phyloP scores from a whole-genome alignment of 2,113 vertebrate genomes.

The Rhynchomys soricoides region DNA sequence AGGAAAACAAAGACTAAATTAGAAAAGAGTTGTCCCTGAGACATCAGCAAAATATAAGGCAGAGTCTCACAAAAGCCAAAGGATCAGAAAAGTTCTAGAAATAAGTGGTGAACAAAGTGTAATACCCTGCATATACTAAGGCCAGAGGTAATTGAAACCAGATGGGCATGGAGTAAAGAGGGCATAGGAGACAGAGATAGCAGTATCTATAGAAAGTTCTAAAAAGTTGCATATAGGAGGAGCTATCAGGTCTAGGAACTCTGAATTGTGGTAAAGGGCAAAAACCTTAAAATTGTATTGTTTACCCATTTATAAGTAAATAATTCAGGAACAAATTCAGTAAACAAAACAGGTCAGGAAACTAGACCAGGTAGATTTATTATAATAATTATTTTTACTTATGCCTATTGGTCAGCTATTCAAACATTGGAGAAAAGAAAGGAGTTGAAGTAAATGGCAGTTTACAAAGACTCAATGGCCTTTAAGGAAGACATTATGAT shows the following conservation, averaged over 20 bases:
- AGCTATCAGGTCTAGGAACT: not conserved
- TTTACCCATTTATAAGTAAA: not conserved
- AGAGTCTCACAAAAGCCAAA: slow-evolving; percentile 23
- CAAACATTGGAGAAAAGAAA: not conserved
- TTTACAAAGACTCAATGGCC: not conserved
- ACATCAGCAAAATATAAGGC: not conserved
- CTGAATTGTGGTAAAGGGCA: slow-evolving; percentile 14
- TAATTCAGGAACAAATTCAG: no score
- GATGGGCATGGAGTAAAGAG: not conserved
- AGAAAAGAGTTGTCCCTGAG: not conserved
- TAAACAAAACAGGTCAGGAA: no score
- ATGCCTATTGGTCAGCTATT: not conserved
- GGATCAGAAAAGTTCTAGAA: slow-evolving; percentile 6
- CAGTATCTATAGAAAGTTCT: not conserved
- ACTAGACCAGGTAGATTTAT: not conserved
- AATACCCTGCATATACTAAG: not conserved
- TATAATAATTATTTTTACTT: not conserved
- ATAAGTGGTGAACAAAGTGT: not conserved
- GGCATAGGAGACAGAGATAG: not conserved
- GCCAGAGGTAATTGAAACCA: not conserved
- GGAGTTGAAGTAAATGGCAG: not conserved
- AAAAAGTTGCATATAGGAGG: not conserved
- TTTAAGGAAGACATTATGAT: slow-evolving; percentile 78
- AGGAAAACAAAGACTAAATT: not conserved
- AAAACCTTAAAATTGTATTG: not conserved